Conservation (phyloP, 2,888 invertebrate genomes). For the Drosophila pseudotalamancana region DNA sequence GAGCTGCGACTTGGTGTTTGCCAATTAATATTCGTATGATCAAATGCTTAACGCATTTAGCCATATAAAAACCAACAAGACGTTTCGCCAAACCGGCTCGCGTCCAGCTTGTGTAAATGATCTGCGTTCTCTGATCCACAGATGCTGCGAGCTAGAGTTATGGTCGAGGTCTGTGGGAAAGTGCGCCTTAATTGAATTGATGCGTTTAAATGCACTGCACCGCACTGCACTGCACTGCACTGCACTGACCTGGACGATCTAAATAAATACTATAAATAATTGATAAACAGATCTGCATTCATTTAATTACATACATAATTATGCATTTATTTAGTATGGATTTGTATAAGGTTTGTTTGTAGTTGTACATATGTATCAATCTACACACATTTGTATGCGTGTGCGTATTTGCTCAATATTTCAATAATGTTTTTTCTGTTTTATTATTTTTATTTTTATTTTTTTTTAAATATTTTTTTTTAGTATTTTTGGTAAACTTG, state of each 20-base stretch:
- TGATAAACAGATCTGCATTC: conserved; percentile 41
- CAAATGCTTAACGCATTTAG: conserved; percentile 80
- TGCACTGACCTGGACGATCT: conserved; percentile 38
- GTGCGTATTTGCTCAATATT: conserved; percentile 50
- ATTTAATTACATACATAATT: conserved; percentile 61
- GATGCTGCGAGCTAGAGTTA: conserved; percentile 10
- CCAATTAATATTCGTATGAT: conserved; percentile 81
- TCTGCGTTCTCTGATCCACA: conserved; percentile 41
- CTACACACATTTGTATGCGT: conserved; percentile 11
- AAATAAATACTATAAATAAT: conserved; percentile 7
- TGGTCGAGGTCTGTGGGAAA: conserved; percentile 65
- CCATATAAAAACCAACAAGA: conserved; percentile 79
- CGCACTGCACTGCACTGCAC: no score
- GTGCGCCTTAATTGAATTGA: conserved; percentile 72
- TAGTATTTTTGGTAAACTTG: conserved; percentile 45
- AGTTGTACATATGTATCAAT: conserved; percentile 37
- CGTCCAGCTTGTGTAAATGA: conserved; percentile 74
- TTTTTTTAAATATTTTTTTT: conserved; percentile 12
- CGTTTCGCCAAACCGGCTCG: conserved; percentile 66
- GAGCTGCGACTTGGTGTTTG: conserved; percentile 69
- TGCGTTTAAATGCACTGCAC: conserved; percentile 61
- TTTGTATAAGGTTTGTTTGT: conserved; percentile 43
- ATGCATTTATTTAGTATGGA: conserved; percentile 64
- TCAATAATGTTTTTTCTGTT: conserved; percentile 29
- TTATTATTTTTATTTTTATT: conserved; percentile 13